Conservation (phyloP, 2,888 invertebrate species). For the Carpatolechia fugitivella region DNA sequence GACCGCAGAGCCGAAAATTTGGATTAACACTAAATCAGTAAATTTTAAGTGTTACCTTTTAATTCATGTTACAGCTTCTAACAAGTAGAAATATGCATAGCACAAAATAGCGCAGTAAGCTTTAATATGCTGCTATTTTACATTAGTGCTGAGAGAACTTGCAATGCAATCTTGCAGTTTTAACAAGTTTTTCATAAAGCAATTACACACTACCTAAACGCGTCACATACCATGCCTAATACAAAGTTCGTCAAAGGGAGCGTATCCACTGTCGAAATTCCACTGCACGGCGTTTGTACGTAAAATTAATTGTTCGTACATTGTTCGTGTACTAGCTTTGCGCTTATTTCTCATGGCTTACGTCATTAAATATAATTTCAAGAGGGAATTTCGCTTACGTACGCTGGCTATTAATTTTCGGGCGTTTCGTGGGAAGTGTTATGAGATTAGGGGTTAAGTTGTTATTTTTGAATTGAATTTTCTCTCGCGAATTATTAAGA, state of each 20-base stretch:
- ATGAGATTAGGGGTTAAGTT: background rate
- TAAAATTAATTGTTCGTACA: conserved; percentile 46
- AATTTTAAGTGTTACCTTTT: no score
- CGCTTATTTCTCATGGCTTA: conserved; percentile 26
- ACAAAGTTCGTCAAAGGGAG: conserved; percentile 10
- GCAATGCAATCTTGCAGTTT: background rate
- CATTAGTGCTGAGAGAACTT: no score
- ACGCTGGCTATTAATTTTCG: background rate
- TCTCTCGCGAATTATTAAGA: no score
- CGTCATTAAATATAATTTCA: conserved; percentile 28
- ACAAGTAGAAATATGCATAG: no score
- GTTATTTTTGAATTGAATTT: background rate
- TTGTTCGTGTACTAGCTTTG: conserved; percentile 25
- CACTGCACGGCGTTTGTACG: conserved; percentile 30
- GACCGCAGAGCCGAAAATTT: no score
- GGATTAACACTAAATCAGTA: no score
- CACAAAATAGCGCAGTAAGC: no score
- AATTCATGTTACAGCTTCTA: no score
- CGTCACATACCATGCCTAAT: background rate
- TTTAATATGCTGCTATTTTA: no score
- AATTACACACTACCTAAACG: background rate
- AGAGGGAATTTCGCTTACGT: conserved; percentile 21
- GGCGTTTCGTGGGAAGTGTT: background rate
- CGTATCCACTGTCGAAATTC: conserved; percentile 9
- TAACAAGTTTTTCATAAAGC: background rate